These are phyloP conservation scores for Xylophagus ater DNA, from an alignment of 2,888 invertebrate genomes.

Conservation along the genomic window DNA sequence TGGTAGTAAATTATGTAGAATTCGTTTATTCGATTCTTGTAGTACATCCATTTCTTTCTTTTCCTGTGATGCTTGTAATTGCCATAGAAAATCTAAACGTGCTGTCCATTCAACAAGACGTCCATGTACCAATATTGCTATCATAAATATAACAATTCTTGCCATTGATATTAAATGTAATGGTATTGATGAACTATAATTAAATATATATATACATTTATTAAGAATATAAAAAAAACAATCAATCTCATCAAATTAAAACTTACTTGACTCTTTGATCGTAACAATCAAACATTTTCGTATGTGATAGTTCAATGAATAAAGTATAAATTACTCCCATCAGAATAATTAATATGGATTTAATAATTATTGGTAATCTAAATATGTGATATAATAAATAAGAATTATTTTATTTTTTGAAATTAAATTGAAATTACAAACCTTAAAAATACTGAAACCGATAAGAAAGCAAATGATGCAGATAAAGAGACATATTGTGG, in stretches of 20 bases:
- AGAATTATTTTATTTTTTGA: background rate
- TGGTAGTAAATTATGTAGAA: constrained; percentile 80
- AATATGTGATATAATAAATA: background rate
- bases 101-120: constrained; percentile 84
- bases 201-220: constrained; percentile 12
- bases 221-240: constrained; percentile 1
- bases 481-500: constrained; percentile 81
- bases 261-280: constrained; percentile 65
- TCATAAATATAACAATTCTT: constrained; percentile 68
- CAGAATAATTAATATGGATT: constrained; percentile 62
- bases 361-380: constrained; percentile 67
- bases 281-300: constrained; percentile 68
- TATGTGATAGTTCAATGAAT: constrained; percentile 71
- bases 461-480: constrained; percentile 71
- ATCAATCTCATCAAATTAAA: constrained; percentile 24
- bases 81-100: constrained; percentile 70
- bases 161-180: constrained; percentile 66
- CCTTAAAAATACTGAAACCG: constrained; percentile 73
- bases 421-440: constrained; percentile 17
- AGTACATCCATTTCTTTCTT: constrained; percentile 88
- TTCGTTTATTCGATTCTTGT: constrained; percentile 78
- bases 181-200: constrained; percentile 54
- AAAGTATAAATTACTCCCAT: constrained; percentile 72
- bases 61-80: constrained; percentile 78
- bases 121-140: constrained; percentile 75